These are phyloP conservation scores for Drosophila cognata DNA, from an alignment of 2,888 invertebrate species.

Conservation along the genomic window DNA sequence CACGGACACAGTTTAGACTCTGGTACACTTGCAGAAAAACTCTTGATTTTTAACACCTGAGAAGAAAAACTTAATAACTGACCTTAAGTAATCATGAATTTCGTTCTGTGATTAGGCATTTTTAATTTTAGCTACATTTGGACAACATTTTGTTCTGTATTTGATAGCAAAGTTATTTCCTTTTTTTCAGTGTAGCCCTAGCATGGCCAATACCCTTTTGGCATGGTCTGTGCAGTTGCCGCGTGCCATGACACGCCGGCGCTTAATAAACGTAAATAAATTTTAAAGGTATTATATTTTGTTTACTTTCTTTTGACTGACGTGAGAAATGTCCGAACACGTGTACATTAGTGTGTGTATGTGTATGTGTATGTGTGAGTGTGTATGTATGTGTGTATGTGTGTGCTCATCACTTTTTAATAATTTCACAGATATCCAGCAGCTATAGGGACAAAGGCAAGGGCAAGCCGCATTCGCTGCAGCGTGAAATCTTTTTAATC, in stretches of 20 bases:
- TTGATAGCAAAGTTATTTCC: background rate
- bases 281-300: slow-evolving; percentile 51
- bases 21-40: background rate
- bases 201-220: slow-evolving; percentile 51
- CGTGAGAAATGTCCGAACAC: slow-evolving; percentile 43
- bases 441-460: slow-evolving; percentile 42
- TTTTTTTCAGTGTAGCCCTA: background rate
- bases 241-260: slow-evolving; percentile 69
- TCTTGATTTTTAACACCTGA: background rate
- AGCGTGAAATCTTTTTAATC: slow-evolving; percentile 71
- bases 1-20: slow-evolving; percentile 8
- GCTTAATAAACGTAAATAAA: slow-evolving; percentile 71
- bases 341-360: background rate
- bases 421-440: slow-evolving; percentile 63
- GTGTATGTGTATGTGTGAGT: slow-evolving; percentile 5
- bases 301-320: slow-evolving; percentile 73
- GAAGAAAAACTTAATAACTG: background rate
- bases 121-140: background rate
- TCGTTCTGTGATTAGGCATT: background rate
- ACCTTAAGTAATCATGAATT: background rate
- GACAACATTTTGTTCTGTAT: background rate
- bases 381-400: slow-evolving; percentile 4
- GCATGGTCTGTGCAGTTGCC: slow-evolving; percentile 54
- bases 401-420: slow-evolving; percentile 59
- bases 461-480: slow-evolving; percentile 33